Percentiles rank a stretch among this genome's conserved stretches.
These are phyloP conservation scores for Willisornis vidua DNA, from an alignment of 2,113 vertebrate genomes.

Conservation along the genomic window DNA sequence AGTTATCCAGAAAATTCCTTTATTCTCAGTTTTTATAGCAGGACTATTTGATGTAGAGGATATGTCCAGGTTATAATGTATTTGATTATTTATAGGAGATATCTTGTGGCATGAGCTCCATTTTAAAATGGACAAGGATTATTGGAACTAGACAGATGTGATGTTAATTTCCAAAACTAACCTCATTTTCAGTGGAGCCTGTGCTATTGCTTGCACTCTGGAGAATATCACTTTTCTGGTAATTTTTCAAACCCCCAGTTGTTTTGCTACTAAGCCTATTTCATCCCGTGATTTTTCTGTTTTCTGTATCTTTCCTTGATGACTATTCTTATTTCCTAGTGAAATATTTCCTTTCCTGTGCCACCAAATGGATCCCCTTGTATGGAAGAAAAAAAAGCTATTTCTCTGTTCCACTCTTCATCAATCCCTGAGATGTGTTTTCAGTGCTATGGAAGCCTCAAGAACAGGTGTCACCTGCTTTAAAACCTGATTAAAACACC, in stretches of 20 bases:
- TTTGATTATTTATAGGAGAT: slow-evolving; percentile 57
- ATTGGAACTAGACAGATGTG: slow-evolving; percentile 42
- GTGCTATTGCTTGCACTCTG: slow-evolving; percentile 15
- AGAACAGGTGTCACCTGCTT: background rate
- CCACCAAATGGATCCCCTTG: background rate
- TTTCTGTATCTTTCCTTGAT: background rate
- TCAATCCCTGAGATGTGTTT: background rate
- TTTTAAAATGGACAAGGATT: slow-evolving; percentile 39
- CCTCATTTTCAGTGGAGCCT: slow-evolving; percentile 25
- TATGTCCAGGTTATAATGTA: slow-evolving; percentile 42
- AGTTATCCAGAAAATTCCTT: slow-evolving; percentile 65
- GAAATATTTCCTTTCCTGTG: background rate
- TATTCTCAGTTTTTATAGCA: slow-evolving; percentile 63
- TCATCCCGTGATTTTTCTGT: background rate
- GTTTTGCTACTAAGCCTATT: background rate
- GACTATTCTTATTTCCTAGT: background rate
- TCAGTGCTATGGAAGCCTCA: background rate
- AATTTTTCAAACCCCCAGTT: slow-evolving; percentile 37
- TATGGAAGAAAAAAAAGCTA: background rate
- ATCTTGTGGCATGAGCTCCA: background rate
- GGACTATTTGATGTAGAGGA: slow-evolving; percentile 37
- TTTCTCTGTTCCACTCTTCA: background rate
- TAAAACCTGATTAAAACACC: background rate
- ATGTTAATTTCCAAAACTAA: slow-evolving; percentile 58
- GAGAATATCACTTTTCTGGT: slow-evolving; percentile 47